phyloP scores from a whole-genome alignment of 2,888 invertebrate species.

The Eilema griseolum region DNA sequence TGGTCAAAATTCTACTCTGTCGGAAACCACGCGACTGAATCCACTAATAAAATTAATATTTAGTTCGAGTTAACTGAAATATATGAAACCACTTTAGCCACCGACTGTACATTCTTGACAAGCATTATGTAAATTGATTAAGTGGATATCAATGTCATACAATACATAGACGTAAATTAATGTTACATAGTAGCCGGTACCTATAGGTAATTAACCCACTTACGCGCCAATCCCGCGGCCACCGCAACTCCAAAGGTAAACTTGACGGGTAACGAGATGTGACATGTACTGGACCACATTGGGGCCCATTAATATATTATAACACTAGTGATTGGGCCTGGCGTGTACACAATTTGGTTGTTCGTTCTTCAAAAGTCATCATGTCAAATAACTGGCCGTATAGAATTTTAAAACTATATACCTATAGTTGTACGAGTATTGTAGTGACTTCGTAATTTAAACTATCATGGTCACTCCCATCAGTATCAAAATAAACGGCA shows the following conservation, averaged over 20 bases:
- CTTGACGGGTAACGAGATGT: slow-evolving; percentile 17
- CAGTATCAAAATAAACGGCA: too few relatives aligned
- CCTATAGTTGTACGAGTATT: too few relatives aligned
- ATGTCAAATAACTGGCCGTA: neutral
- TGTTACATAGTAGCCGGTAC: slow-evolving; percentile 20
- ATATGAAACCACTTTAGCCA: neutral
- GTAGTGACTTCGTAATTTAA: too few relatives aligned
- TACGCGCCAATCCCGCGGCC: slow-evolving; percentile 28
- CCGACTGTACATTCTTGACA: slow-evolving; percentile 4
- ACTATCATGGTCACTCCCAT: too few relatives aligned
- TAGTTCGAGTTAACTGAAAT: neutral
- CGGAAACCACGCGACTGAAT: too few relatives aligned
- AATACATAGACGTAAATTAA: slow-evolving; percentile 1
- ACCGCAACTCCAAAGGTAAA: slow-evolving; percentile 28
- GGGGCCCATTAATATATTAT: slow-evolving; percentile 1
- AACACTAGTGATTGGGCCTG: neutral
- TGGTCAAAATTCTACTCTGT: too few relatives aligned
- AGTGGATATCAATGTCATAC: slow-evolving; percentile 9
- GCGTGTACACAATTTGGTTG: neutral
- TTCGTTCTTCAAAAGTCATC: neutral
- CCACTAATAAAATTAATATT: too few relatives aligned
- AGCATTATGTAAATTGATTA: slow-evolving; percentile 8
- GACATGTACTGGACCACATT: slow-evolving; percentile 8
- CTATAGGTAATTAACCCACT: slow-evolving; percentile 36
- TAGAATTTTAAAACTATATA: neutral